Base-by-base conservation (phyloP, 2,113 vertebrate species). In the Gavialis gangeticus region DNA sequence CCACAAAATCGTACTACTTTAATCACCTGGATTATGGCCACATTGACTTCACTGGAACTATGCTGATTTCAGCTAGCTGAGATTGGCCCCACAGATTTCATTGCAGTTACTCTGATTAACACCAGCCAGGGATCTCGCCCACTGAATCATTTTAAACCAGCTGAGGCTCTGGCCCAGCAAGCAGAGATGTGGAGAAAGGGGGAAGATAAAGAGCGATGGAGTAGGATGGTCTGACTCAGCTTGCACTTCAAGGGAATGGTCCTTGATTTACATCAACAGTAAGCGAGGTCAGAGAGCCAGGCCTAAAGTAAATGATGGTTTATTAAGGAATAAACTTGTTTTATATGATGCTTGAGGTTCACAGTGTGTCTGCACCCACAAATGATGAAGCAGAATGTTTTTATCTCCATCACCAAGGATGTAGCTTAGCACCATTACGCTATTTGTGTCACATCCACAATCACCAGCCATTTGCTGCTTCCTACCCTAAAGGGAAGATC, bases 71-170 rank as follows among this genome's bases (percentile, higher is more conserved):
- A 30, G 37, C 14, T 30, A 46, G 67, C 19, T 73, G 34, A 37
- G 69, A 46, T 67, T 4, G 12, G 69, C 69, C 30, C 13, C 3
- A 34, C 21, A 4, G 7, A 73, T 15, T 73, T 73, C 34, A 4
- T 24, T 73, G 46, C 19, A 24, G 21, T 79, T 64, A 55, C 22
- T 7, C 91, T 89, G 95, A 92, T 95, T 60, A 84, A 87, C 66
- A 88, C 28, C 84, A 88, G 93, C 66, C 89, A 46, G 46, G 89
- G 60, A 54, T 79, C 75, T 79, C 67, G 79, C 58, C 83, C 85
- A 62, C 18, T 56, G 5, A 30, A 25, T 78, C 92, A 27, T 82
- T 85, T 54, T 24, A 73, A 95, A 91, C 62, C 89, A 92, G 76
- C 86, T 88, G 95, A 81, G 90, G 79, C 57, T 73, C 57, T 79